Conservation (phyloP, 2,888 invertebrate genomes). For the Euproctis similis region DNA sequence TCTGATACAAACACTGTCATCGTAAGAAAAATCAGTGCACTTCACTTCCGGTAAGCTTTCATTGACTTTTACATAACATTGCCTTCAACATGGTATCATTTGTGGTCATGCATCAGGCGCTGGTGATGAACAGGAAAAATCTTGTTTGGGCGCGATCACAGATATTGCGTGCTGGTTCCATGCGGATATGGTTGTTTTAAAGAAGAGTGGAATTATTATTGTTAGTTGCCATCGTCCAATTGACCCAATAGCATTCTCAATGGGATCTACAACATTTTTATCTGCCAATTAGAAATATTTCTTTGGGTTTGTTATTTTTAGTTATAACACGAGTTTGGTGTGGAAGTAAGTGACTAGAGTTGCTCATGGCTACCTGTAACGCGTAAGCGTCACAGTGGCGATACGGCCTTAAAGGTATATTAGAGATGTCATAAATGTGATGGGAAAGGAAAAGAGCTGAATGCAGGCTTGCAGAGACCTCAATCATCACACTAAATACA, state of each 20-base stretch:
- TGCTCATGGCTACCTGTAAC: too few species aligned
- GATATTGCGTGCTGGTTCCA: not conserved
- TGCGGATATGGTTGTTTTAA: not conserved
- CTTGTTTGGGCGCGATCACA: not conserved
- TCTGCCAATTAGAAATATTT: too few species aligned
- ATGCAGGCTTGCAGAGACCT: too few species aligned
- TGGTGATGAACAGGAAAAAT: not conserved
- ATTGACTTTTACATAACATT: not conserved
- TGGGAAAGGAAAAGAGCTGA: too few species aligned
- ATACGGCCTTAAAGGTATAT: too few species aligned
- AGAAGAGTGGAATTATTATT: not conserved
- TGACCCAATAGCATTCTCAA: not conserved
- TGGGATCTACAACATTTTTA: too few species aligned
- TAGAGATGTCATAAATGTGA: too few species aligned
- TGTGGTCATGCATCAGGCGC: not conserved
- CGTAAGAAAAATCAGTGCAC: not conserved
- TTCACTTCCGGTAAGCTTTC: not conserved
- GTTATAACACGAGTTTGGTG: too few species aligned
- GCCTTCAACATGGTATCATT: not conserved
- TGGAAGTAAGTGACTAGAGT: too few species aligned
- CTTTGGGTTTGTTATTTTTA: too few species aligned
- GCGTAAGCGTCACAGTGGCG: too few species aligned
- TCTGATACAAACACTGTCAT: not conserved
- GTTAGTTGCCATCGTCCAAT: not conserved
- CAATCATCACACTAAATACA: too few species aligned